Evolutionary conservation across 2,888 invertebrate species (phyloP), one percentile per base, ranked within the genome.

Genomic region (Microdon myrmicae): DNA sequence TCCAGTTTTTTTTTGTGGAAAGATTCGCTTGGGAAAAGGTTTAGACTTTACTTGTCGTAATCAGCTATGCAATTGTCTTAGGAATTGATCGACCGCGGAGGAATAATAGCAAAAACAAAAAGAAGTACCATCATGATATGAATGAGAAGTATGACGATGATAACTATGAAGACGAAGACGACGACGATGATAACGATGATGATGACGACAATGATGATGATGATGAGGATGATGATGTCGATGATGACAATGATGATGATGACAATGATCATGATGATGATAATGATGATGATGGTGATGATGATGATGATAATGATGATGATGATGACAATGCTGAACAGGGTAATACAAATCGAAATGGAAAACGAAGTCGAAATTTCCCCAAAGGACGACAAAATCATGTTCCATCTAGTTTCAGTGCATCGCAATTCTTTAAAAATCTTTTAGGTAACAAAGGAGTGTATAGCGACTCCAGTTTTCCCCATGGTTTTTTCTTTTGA

Each of bases 361-460:
- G n/a, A n/a, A n/a, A n/a, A n/a, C n/a, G n/a, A n/a, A n/a, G n/a
- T n/a, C n/a, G n/a, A 71, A 68, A 55, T 67, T 67, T 70, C 61
- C 3, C 55, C 66, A 4, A 64, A 45, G n/a, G n/a, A 70, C 66
- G 60, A 75, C n/a, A 73, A 67, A 70, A 72, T 66, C 71, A 71
- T 66, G 75, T 71, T 37, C 72, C 74, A 69, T 73, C 75, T 67
- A 73, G 75, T 70, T 70, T 75, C 59, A 73, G 73, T 67, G 68
- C 73, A 44, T 71, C 70, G 68, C 70, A 68, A 55, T 71, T 73
- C 61, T 71, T 72, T 70, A 75, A 73, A 72, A 74, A 74, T 68
- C 68, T 72, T 67, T 73, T 82, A 82, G 81, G 81, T 82, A 82
- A 82, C 78, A 71, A n/a, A n/a, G n/a, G n/a, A n/a, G n/a, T n/a